These are phyloP conservation scores for Sceliomorpha sp. DNA, from an alignment of 2,888 invertebrate genomes.

Conservation along the genomic window DNA sequence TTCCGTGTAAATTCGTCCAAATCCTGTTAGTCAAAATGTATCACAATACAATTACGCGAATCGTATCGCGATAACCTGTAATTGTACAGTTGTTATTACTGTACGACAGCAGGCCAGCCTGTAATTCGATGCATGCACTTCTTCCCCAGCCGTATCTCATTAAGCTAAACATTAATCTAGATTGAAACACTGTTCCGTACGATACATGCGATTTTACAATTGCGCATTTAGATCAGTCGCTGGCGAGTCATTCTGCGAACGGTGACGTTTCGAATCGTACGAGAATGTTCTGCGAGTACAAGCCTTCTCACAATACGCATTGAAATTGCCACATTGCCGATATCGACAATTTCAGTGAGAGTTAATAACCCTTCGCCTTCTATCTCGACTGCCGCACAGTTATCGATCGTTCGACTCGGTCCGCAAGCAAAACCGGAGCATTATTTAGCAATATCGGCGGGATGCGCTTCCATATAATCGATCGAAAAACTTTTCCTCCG, in stretches of 20 bases:
- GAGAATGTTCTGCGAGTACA: conserved; percentile 19
- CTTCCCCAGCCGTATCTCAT: no score
- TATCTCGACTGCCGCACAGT: conserved; percentile 19
- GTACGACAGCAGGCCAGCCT: no score
- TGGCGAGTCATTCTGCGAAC: conserved; percentile 28
- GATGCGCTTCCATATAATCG: conserved; percentile 22
- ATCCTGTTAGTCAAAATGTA: no score
- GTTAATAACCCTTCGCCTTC: conserved; percentile 32
- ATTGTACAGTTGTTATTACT: no score
- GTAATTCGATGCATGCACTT: no score
- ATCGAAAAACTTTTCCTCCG: conserved; percentile 22
- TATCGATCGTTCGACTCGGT: conserved; percentile 38
- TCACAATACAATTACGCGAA: no score
- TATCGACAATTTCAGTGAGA: conserved; percentile 47
- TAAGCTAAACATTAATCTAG: no score
- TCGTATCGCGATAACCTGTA: no score
- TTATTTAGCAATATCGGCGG: conserved; percentile 33
- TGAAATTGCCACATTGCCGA: conserved; percentile 44
- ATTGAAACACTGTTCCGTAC: no score
- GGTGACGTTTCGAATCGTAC: conserved; percentile 34
- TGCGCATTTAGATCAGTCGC: conserved; percentile 23
- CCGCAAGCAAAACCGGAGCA: conserved; percentile 32
- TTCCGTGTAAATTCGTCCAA: no score
- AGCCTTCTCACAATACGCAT: conserved; percentile 42
- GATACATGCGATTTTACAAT: conserved; percentile 31